A percentile compares a stretch with the other conserved stretches of the same genome.
These are phyloP conservation scores for Mormyrus lacerda DNA, from an alignment of 2,113 vertebrate genomes.

Conservation along the genomic window DNA sequence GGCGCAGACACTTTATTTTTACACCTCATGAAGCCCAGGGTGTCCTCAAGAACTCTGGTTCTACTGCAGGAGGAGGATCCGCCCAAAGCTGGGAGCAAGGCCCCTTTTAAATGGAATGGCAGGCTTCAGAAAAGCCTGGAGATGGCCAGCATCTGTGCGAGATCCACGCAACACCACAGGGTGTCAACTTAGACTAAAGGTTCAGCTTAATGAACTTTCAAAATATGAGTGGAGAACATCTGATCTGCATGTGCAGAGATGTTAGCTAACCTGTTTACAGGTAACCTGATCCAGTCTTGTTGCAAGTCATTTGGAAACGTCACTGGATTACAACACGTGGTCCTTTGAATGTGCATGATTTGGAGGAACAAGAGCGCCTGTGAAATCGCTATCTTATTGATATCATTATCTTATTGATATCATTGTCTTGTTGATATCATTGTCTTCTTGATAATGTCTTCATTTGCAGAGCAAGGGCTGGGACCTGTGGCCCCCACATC, in stretches of 20 bases:
- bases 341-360: neutral
- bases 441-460: neutral
- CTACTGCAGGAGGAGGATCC: neutral
- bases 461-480: neutral
- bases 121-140: neutral
- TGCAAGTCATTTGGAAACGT: neutral
- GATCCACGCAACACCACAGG: neutral
- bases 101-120: neutral
- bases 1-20: neutral
- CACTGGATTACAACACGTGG: neutral
- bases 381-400: neutral
- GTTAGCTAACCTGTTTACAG: neutral
- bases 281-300: neutral
- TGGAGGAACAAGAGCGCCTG: neutral
- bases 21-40: neutral
- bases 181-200: neutral
- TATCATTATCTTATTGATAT: neutral
- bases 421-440: neutral
- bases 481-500: neutral
- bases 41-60: neutral
- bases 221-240: neutral
- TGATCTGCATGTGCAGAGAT: neutral
- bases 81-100: neutral
- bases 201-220: neutral
- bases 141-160: neutral